phyloP scores from a whole-genome alignment of 2,113 vertebrate genomes.

The Saccopteryx leptura region DNA sequence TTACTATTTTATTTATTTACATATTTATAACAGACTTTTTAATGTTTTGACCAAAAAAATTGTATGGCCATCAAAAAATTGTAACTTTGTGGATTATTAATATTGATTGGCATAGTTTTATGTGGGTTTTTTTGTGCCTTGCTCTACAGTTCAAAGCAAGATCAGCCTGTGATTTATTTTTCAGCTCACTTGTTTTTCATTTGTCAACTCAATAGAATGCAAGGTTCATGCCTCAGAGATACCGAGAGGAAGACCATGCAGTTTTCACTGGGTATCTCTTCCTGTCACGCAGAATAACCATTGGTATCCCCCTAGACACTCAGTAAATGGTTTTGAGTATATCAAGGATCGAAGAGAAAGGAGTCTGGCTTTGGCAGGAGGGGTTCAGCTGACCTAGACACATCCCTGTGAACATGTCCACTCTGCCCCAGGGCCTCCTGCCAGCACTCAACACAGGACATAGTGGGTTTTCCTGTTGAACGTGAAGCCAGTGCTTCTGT shows the following conservation, averaged over 20 bases:
- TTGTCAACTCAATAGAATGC: not conserved
- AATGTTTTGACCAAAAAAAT: not conserved
- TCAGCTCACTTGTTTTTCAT: not conserved
- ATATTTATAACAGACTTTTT: not conserved
- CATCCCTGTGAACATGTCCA: not conserved
- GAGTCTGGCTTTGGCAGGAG: not conserved
- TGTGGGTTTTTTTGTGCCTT: not conserved
- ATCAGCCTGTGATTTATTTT: not conserved
- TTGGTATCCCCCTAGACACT: not conserved
- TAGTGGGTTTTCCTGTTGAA: not conserved
- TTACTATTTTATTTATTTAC: not conserved
- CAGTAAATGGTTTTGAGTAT: not conserved
- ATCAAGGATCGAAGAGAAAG: not conserved
- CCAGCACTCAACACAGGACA: not conserved
- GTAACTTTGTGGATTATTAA: not conserved
- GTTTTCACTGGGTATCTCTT: not conserved
- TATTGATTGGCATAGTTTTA: not conserved
- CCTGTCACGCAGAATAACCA: not conserved
- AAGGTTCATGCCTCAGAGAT: not conserved
- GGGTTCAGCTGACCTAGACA: not conserved
- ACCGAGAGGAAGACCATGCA: not conserved
- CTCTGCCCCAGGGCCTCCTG: not conserved
- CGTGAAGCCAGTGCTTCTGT: not conserved
- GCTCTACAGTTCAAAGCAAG: accelerated
- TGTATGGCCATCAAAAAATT: not conserved